Base-by-base conservation (phyloP, 2,113 vertebrate genomes). In the Protomyctophum bolini region DNA sequence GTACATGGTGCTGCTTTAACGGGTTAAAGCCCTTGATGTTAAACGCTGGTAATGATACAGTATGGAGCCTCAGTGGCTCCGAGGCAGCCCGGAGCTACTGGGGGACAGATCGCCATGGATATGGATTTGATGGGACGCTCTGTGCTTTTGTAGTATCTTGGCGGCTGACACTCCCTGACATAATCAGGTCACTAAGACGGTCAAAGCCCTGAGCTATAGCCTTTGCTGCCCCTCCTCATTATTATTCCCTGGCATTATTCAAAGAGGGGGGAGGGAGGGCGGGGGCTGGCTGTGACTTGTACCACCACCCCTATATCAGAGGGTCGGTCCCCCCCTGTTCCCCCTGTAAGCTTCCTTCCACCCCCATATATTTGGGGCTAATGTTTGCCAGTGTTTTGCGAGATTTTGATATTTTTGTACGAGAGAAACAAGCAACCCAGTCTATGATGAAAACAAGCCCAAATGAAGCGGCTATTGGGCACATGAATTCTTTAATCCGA, bases 111-210 rank as follows among this genome's bases (percentile, higher is more conserved):
- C 91, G 89, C 85, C 87, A 89, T 90, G 91, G 91, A 91, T 91
- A 85, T 88, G 92, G 91, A 91, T 93, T 94, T 93, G 93, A 94
- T 91, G 93, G 91, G 92, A 94, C 90, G 93, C 76, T 60, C 90
- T 93, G 90, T 89, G 91, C 92, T 93, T 95, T 93, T 94, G 92
- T 93, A 93, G 94, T 90, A 93, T 94, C 91, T 94, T 86, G 90
- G 90, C 90, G 92, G 92, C 93, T 94, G 94, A 95, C 93, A 92
- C 89, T 91, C 78, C 86, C 86, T 91, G 94, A 95, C 94, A 94
- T 94, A 95, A 96, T 96, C 94, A 94, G 95, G 94, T 95, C 95
- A 96, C 92, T 75, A 92, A 95, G 93, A 92, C 70, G 83, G 93
- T 94, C 94, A 92, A 89, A 90, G 93, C 94, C 93, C 90, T 89